Conservation (phyloP, 1,140 invertebrate species). For the Drosophila teissieri region DNA sequence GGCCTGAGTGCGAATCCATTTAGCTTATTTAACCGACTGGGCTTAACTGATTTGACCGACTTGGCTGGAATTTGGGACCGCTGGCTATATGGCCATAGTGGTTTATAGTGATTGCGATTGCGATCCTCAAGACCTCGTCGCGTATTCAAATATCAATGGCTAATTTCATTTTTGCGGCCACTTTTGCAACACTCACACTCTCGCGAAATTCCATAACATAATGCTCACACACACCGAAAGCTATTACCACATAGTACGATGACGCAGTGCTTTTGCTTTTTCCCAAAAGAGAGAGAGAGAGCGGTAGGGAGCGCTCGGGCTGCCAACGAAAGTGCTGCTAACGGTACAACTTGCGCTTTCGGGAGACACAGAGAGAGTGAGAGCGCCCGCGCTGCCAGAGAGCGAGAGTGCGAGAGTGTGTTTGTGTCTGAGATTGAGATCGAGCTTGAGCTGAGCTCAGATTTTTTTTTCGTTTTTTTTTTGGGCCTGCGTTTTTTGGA, state of each 20-base stretch:
- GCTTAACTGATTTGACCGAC: conserved; percentile 45
- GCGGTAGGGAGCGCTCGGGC: not conserved
- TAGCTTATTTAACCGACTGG: conserved; percentile 28
- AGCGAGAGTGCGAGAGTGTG: not conserved
- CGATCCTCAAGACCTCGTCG: conserved; percentile 6
- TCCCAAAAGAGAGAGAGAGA: not conserved
- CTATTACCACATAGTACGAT: conserved; percentile 74
- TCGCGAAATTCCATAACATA: conserved; percentile 45
- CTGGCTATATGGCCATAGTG: conserved; percentile 28
- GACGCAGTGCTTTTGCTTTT: conserved; percentile 74
- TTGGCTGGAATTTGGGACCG: conserved; percentile 23
- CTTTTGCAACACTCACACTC: conserved; percentile 70
- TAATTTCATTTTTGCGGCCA: conserved; percentile 72
- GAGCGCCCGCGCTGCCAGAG: not conserved
- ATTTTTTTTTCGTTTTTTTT: conserved; percentile 35
- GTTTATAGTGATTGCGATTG: conserved; percentile 16
- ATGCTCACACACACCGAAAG: conserved; percentile 40
- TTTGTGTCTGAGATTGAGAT: not conserved
- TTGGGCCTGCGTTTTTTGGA: conserved; percentile 79
- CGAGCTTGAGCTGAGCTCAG: conserved; percentile 2
- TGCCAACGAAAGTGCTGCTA: conserved; percentile 23
- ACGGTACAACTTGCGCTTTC: conserved; percentile 71
- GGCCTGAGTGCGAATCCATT: conserved; percentile 35
- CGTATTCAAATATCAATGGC: conserved; percentile 59
- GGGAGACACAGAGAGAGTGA: not conserved